These are phyloP conservation scores for Drosophila grimshawi DNA, from an alignment of 1,140 invertebrate genomes.

Conservation along the genomic window DNA sequence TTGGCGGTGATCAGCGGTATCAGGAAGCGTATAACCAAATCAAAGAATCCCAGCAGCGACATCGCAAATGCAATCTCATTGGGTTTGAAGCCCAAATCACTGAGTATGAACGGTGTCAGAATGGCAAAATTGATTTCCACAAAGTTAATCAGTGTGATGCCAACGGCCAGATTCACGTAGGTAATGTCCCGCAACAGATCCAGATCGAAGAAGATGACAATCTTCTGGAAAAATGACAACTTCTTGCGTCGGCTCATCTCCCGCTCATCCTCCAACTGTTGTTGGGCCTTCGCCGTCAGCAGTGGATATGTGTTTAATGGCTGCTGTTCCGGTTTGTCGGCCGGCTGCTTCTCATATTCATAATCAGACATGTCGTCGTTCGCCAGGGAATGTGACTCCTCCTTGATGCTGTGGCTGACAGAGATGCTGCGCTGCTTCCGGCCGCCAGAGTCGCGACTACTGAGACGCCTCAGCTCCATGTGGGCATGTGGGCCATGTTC, in stretches of 20 bases:
- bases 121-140: slow-evolving; percentile 90
- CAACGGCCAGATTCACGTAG: slow-evolving; percentile 89
- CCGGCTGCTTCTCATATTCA: slow-evolving; percentile 1
- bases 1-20: slow-evolving; percentile 88
- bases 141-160: slow-evolving; percentile 88
- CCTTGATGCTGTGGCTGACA: slow-evolving; percentile 74
- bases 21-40: slow-evolving; percentile 87
- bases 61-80: slow-evolving; percentile 87
- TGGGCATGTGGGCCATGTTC: slow-evolving; percentile 30
- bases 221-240: slow-evolving; percentile 85
- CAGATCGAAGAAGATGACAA: slow-evolving; percentile 88
- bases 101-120: slow-evolving; percentile 88
- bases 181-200: slow-evolving; percentile 88
- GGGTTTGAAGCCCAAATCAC: slow-evolving; percentile 86
- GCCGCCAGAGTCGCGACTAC: slow-evolving; percentile 47
- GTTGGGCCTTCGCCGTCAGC: slow-evolving; percentile 53
- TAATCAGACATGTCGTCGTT: slow-evolving; percentile 16
- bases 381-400: slow-evolving; percentile 40
- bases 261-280: slow-evolving; percentile 68
- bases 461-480: slow-evolving; percentile 69
- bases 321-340: neutral
- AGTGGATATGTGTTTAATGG: neutral
- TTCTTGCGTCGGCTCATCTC: slow-evolving; percentile 67
- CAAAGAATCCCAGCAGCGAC: slow-evolving; percentile 87
- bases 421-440: slow-evolving; percentile 69